phyloP scores from a whole-genome alignment of 2,113 vertebrate genomes.

The Esox niger region DNA sequence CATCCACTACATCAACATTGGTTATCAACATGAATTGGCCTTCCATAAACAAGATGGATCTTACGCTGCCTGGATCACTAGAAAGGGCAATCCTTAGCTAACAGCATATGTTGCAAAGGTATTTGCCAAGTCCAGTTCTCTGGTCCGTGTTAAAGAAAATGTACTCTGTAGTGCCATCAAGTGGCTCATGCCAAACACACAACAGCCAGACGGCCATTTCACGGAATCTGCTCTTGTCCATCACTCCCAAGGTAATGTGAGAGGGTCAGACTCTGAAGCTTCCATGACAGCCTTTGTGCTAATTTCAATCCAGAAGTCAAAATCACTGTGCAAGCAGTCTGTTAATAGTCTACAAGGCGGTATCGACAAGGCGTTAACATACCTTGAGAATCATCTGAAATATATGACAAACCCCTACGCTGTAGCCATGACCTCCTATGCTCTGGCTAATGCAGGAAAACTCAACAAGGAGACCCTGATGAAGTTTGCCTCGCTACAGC shows the following conservation, averaged over 20 bases:
- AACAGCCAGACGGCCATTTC: constrained; percentile 80
- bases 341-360: constrained; percentile 68
- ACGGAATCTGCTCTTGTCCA: constrained; percentile 66
- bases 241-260: constrained; percentile 66
- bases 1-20: constrained; percentile 47
- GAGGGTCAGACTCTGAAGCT: constrained; percentile 57
- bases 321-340: constrained; percentile 56
- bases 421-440: constrained; percentile 79
- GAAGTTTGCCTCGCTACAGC: constrained; percentile 61
- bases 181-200: constrained; percentile 81
- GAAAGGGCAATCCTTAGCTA: constrained; percentile 57
- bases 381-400: constrained; percentile 64
- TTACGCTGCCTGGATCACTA: constrained; percentile 30
- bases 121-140: constrained; percentile 73
- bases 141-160: constrained; percentile 59
- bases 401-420: constrained; percentile 77
- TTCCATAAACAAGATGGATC: constrained; percentile 57
- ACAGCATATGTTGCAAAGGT: constrained; percentile 89
- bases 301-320: constrained; percentile 76
- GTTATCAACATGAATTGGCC: constrained; percentile 46
- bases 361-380: constrained; percentile 68
- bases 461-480: constrained; percentile 49
- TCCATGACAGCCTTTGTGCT: constrained; percentile 85
- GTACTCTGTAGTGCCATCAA: constrained; percentile 80
- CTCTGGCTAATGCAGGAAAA: constrained; percentile 69